Evolutionary conservation across 2,888 invertebrate genomes (phyloP), one percentile per base, ranked within the genome.

Genomic region (Tolmerus cingulatus): DNA sequence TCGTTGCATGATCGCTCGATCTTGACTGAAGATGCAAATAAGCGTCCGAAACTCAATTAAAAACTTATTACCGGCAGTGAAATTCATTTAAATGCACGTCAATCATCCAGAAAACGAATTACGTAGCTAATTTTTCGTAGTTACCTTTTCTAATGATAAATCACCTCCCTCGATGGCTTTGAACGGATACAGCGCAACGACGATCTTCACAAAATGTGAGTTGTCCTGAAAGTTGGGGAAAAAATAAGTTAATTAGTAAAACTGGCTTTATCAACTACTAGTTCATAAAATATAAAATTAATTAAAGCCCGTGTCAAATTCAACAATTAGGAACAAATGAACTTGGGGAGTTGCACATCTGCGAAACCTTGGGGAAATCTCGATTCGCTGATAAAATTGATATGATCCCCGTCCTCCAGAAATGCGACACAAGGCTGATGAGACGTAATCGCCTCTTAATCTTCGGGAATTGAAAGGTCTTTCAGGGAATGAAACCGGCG

Each of bases 161-260:
- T 98, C 97, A 84, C 97, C 97, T 88, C 95, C 95, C 94, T 97
- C 97, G 90, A 97, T 97, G 81, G 98, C 97, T 93, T 96, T 96
- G 92, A 97, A 98, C 89, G 97, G 96, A 93, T 97, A 98, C 74
- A 98, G 93, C 81, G 97, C 97, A 89, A 98, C 97, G 86, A 98
- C 98, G 87, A 97, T 94, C 93, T 97, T 97, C 89, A 95, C 94
- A 93, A 96, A 95, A 88, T 92, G 92, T 34, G 92, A 92, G 88
- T 91, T 96, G 91, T 96, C 96, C 95, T 96, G 93, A 88, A 93
- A 94, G 89, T n/a, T 55, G 46, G 23, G 3, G 12, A 27, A 27
- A 23, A 66, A 66, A 51, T 2, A 66, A 19, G 74, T 74, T 40
- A 78, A 43, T 78, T 78, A 78, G 19, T 12, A n/a, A 16, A 76